Evolutionary conservation across 2,888 invertebrate species (phyloP).

Genomic region (Protodeltote pygarga): DNA sequence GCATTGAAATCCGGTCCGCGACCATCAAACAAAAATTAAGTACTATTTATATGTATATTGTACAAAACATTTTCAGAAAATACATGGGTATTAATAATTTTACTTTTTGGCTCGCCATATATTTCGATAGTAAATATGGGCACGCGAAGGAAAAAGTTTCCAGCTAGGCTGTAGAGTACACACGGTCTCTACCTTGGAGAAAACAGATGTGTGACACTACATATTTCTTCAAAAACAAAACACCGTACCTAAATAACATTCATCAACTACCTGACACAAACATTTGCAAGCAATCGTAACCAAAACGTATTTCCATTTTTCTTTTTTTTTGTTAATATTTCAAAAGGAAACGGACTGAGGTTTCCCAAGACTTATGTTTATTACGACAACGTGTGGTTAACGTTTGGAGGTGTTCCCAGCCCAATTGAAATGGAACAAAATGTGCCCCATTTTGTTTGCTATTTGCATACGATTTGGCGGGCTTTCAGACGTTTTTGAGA

Average conservation of each 20-base stretch:
- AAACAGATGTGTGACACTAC: too few relatives aligned
- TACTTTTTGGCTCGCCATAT: too few relatives aligned
- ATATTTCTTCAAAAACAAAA: too few relatives aligned
- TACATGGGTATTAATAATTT: too few relatives aligned
- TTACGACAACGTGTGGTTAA: constrained; percentile 19
- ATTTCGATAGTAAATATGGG: too few relatives aligned
- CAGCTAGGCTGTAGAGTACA: too few relatives aligned
- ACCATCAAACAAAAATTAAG: too few relatives aligned
- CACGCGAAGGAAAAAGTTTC: too few relatives aligned
- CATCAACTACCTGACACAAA: constrained; percentile 7
- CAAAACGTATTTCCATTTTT: not conserved
- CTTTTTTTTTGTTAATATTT: constrained; percentile 6
- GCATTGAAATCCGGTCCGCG: too few relatives aligned
- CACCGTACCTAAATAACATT: not conserved
- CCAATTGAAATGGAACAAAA: constrained; percentile 18
- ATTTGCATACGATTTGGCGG: constrained; percentile 36
- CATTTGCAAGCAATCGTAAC: not conserved
- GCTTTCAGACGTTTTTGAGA: constrained; percentile 12
- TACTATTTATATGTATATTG: too few relatives aligned
- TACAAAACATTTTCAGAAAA: too few relatives aligned
- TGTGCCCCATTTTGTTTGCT: constrained; percentile 11
- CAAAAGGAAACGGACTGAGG: not conserved
- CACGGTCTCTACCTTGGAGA: too few relatives aligned
- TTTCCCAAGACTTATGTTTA: constrained; percentile 22
- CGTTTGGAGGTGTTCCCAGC: constrained; percentile 2